Base-by-base conservation (phyloP, 92 coral and sea anemone species). In the Phymanthus crucifer region DNA sequence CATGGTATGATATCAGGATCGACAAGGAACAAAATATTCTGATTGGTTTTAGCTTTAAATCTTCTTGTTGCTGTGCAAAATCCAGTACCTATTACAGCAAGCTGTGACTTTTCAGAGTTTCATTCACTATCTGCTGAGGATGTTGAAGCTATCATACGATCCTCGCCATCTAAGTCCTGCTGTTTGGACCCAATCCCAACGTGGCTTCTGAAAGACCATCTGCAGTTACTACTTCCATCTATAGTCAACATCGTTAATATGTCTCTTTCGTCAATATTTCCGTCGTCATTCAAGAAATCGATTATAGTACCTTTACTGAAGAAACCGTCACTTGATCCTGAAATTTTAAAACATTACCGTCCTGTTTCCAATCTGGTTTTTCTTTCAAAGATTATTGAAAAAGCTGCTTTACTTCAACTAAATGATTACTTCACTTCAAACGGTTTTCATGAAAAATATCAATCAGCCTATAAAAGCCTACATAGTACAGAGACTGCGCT, bases 221-320 rank as follows among this genome's bases (percentile, higher is more conserved):
- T 66, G 33, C 70, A 66, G 33, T 27, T 32, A 66, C 34, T 66
- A 66, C 37, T 66, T 27, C 37, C 33, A 66, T 52, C 61, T 52
- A 52, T 52, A 18, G 19, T 52, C 61, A 52, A 52, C 61, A 52
- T 52, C 61, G 61, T 52, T 18, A 52, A 52, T 17, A 52, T 52
- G 61, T 66, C 70, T 27, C 33, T 66, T 66, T 66, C 10, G 23
- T 66, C 70, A 32, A 66, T 66, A 52, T 52, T 52, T 52, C 61
- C 70, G 9, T 66, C 70, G 33, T 66, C n/a, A 23, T 52, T 66
- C 70, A 66, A 66, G 70, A 66, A 66, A 66, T 66, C 70, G 9
- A 66, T 66, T 66, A 19, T 66, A 26, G 70, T 32, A 66, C 70
- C 66, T 64, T 46, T 66, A 70, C n/a, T 70, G 56, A 66, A 73